Conservation (phyloP, 2,797 vertebrate genomes). For the Podargus strigoides region DNA sequence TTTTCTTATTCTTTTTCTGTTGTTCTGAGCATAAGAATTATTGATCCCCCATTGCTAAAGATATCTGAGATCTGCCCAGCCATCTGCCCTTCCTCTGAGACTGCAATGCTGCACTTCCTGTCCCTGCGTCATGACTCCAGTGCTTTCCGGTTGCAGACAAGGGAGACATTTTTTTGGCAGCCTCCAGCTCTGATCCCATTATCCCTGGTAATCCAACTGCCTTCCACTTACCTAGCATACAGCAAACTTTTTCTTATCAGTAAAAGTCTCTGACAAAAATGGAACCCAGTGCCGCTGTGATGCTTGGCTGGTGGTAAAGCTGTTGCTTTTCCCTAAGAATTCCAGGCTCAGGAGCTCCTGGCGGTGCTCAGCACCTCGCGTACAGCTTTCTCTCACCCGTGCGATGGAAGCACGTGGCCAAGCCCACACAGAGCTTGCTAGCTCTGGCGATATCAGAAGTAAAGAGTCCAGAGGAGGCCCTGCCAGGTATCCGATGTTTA, state of each 20-base stretch:
- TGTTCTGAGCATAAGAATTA: not conserved
- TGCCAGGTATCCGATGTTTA: too few species aligned
- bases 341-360: too few species aligned
- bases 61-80: not conserved
- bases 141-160: not conserved
- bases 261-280: not conserved
- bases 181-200: not conserved
- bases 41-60: not conserved
- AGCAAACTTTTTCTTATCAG: not conserved
- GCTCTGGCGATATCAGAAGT: too few species aligned
- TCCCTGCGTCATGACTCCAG: not conserved
- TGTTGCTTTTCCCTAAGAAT: too few species aligned
- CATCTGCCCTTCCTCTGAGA: not conserved
- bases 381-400: too few species aligned
- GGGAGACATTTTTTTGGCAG: not conserved
- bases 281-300: too few species aligned
- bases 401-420: too few species aligned
- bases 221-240: not conserved
- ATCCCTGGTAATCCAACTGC: not conserved
- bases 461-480: too few species aligned
- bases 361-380: too few species aligned
- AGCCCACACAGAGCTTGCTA: too few species aligned
- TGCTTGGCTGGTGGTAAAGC: too few species aligned
- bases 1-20: not conserved
- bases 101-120: accelerated